These are phyloP conservation scores for Barnardius zonarius DNA, from an alignment of 2,113 vertebrate genomes.

Conservation along the genomic window DNA sequence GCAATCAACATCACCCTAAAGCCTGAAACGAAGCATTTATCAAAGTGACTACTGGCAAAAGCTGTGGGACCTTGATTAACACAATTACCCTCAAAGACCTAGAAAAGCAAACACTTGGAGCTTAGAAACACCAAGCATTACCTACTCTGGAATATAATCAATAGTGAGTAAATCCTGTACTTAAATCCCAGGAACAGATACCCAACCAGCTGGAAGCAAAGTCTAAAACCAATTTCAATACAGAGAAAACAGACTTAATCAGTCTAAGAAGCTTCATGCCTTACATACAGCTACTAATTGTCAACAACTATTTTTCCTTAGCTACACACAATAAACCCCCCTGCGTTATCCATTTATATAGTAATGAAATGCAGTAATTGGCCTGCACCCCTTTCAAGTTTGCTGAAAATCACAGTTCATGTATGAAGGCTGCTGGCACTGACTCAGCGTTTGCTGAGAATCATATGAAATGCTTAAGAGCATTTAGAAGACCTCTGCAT, in stretches of 20 bases:
- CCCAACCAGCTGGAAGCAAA: background rate
- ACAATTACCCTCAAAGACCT: background rate
- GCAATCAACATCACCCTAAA: background rate
- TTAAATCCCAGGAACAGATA: background rate
- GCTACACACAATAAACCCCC: background rate
- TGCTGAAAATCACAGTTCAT: background rate
- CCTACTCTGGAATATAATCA: background rate
- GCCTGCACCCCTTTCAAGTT: background rate
- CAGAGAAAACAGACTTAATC: background rate
- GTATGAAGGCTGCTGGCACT: background rate
- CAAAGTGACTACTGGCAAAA: background rate
- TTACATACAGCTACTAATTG: background rate
- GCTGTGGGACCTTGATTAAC: background rate
- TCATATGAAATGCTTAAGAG: background rate
- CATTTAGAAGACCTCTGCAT: background rate
- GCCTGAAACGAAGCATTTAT: background rate
- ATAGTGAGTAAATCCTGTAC: background rate
- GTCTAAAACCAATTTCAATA: background rate
- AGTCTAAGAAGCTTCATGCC: background rate
- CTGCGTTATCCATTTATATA: background rate
- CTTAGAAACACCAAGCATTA: background rate
- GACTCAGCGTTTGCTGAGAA: background rate
- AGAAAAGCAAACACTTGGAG: background rate
- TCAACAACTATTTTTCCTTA: background rate
- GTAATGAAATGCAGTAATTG: background rate